Evolutionary conservation across 2,113 vertebrate species (phyloP), one percentile per base, ranked within the genome.

Genomic region (Cinclus mexicanus): DNA sequence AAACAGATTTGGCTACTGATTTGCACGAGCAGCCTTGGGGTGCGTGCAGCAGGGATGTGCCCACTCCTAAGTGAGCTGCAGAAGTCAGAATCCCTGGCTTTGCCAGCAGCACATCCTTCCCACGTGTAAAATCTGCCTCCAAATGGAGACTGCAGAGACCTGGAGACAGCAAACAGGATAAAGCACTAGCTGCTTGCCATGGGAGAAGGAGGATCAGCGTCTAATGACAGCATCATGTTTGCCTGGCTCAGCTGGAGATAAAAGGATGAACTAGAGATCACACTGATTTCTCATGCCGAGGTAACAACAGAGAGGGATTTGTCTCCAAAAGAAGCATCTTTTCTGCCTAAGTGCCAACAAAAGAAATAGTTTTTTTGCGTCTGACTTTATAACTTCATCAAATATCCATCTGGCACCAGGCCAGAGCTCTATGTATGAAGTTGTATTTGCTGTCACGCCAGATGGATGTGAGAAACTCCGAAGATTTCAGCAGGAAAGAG

Each of bases 181-280:
- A 71, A 93, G n/a, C 64, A 77, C 18, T 50, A 80, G 71, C 24
- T 11, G 0, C 41, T 63, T 77, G 52, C 56, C 67, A 18, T 2
- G 24, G 65, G 39, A 77, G 47, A 39, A n/a, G 80, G 60, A 85
- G 29, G 39, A 80, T 65, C 63, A 74, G 35, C 55, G 81, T 41
- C 31, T 78, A 60, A 82, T 13, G 61, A 52, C 18, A 70, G 52
- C 69, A 55, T 56, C 52, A 3, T 11, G 14, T 60, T 87, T 61
- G 77, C 74, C 71, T 65, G 55, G 50, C 89, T 94, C 84, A 85
- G 91, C 63, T 82, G 53, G 67, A 69, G 75, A 76, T 53, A 50
- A 74, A 87, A 61, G 63, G 50, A 76, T 69, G 55, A 92, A 56
- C 69, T 56, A 57, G 12, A 69, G 81, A 94, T 94, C 87, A 63